Evolutionary conservation across 1,140 invertebrate species (phyloP).

Genomic region (Philotrypesis tridentata): DNA sequence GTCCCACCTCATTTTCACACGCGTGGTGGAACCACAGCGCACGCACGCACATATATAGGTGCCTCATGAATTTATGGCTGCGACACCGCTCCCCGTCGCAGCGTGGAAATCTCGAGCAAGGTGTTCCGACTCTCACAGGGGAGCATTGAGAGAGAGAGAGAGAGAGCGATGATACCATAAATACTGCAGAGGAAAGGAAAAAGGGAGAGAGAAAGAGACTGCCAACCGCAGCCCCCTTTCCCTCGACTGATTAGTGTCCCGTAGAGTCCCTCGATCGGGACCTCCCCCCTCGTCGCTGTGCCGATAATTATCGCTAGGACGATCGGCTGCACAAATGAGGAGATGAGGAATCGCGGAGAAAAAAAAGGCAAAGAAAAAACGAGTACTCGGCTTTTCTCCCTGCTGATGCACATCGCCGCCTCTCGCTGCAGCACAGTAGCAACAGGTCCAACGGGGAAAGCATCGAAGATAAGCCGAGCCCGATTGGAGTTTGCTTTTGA

Average conservation of each 20-base stretch:
- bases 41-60: slow-evolving; percentile 37
- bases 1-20: slow-evolving; percentile 52
- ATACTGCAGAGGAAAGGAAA: slow-evolving; percentile 48
- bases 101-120: slow-evolving; percentile 47
- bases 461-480: background rate
- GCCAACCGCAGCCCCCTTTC: slow-evolving; percentile 2
- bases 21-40: slow-evolving; percentile 1
- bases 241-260: slow-evolving; percentile 54
- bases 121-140: slow-evolving; percentile 32
- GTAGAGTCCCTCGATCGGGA: slow-evolving; percentile 33
- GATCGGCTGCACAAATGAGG: slow-evolving; percentile 28
- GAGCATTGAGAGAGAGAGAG: slow-evolving; percentile 8
- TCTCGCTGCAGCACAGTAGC: too few relatives aligned
- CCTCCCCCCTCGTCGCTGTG: slow-evolving; percentile 26
- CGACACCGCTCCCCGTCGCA: background rate
- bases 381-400: slow-evolving; percentile 24
- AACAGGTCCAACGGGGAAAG: background rate
- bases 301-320: slow-evolving; percentile 51
- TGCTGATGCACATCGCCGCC: too few relatives aligned
- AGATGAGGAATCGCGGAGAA: slow-evolving; percentile 36
- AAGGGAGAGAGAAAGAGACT: slow-evolving; percentile 28
- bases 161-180: slow-evolving; percentile 55
- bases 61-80: slow-evolving; percentile 54
- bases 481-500: slow-evolving; percentile 2
- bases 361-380: slow-evolving; percentile 17